A percentile compares a stretch with the other conserved stretches of the same genome.
Evolutionary conservation across 2,888 invertebrate species (phyloP).

Genomic region (Pasiphila rectangulata): DNA sequence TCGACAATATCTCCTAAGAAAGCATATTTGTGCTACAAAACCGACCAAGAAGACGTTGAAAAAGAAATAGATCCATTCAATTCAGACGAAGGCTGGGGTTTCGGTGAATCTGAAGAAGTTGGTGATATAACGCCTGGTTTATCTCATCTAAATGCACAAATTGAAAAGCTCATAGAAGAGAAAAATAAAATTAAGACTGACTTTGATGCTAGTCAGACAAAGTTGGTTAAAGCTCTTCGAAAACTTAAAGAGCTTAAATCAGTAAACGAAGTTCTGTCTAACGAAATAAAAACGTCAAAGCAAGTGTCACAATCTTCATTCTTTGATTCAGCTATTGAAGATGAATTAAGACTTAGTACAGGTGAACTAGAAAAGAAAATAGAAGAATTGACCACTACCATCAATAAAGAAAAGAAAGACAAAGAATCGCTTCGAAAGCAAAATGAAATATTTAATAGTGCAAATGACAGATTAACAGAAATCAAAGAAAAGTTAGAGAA

Average conservation of each 20-base stretch:
- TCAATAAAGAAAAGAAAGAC: constrained; percentile 83
- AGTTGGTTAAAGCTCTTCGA: constrained; percentile 88
- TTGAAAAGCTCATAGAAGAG: constrained; percentile 81
- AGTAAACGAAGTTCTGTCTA: constrained; percentile 82
- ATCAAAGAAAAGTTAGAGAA: constrained; percentile 90
- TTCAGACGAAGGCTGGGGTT: constrained; percentile 72
- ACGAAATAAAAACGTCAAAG: constrained; percentile 77
- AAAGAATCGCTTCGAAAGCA: constrained; percentile 85
- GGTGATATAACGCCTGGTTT: constrained; percentile 62
- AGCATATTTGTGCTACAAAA: constrained; percentile 76
- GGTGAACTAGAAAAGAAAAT: constrained; percentile 83
- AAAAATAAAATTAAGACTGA: constrained; percentile 82
- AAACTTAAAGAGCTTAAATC: constrained; percentile 91
- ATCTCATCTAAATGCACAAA: constrained; percentile 79
- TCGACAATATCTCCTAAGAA: constrained; percentile 74
- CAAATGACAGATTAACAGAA: constrained; percentile 89
- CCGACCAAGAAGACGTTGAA: constrained; percentile 39
- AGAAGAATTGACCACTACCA: constrained; percentile 79
- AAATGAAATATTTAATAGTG: constrained; percentile 86
- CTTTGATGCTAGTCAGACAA: constrained; percentile 83
- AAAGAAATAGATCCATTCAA: constrained; percentile 62
- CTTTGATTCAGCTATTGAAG: constrained; percentile 89
- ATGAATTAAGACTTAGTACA: constrained; percentile 87
- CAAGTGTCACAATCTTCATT: constrained; percentile 80
- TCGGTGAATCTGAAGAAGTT: constrained; percentile 59